phyloP scores from a whole-genome alignment of 2,113 vertebrate genomes.

The Phrynosoma platyrhinos region DNA sequence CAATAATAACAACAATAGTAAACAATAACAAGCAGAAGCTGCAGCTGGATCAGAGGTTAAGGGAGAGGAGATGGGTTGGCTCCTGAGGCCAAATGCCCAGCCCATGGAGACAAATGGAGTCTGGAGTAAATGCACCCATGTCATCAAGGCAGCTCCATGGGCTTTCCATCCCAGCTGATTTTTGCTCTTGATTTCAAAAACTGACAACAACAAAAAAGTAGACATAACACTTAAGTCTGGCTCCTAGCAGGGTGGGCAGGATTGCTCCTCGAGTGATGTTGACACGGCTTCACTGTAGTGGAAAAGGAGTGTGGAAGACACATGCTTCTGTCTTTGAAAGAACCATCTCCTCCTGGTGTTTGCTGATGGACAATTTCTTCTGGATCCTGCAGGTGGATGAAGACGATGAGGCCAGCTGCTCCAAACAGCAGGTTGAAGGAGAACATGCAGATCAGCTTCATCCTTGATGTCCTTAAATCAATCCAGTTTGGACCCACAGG shows the following conservation, averaged over 20 bases:
- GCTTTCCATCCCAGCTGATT: not conserved
- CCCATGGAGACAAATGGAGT: accelerated
- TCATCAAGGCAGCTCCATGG: not conserved
- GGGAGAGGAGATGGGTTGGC: not conserved
- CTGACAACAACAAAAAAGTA: not conserved
- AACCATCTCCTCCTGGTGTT: slow-evolving; percentile 77
- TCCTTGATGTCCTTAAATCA: slow-evolving; percentile 71
- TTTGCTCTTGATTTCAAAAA: not conserved
- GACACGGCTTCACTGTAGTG: not conserved
- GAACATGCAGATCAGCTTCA: slow-evolving; percentile 90
- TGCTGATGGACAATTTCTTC: slow-evolving; percentile 86
- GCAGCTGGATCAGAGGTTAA: not conserved
- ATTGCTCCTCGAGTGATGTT: not conserved
- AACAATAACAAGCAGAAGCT: no score
- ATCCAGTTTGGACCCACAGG: slow-evolving; percentile 57
- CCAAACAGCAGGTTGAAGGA: slow-evolving; percentile 93
- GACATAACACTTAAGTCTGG: not conserved
- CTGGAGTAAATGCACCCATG: not conserved
- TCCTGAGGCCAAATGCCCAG: accelerated
- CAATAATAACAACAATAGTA: no score
- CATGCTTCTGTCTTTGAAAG: slow-evolving; percentile 15
- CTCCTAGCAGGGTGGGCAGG: not conserved
- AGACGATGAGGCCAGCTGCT: slow-evolving; percentile 89
- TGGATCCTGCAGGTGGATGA: slow-evolving; percentile 92
- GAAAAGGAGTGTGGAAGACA: slow-evolving; percentile 21